Base-by-base conservation (phyloP, 2,888 invertebrate genomes). In the Ectemnius continuus region DNA sequence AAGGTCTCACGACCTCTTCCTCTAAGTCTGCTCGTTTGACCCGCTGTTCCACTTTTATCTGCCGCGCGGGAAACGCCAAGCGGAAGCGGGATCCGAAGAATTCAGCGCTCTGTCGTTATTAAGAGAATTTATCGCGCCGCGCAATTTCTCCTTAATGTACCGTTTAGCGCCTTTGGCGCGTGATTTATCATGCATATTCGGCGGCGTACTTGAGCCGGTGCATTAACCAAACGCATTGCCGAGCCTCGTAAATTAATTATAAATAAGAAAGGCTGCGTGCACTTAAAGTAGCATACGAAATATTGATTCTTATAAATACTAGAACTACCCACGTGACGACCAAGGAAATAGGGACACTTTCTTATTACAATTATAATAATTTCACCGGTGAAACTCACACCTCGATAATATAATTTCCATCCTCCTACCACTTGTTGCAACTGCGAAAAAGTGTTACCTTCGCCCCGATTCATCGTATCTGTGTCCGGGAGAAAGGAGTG, bases 191-290 rank as follows among this genome's bases (percentile, higher is more conserved):
- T 18, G 5, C 67, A 57, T 58, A 57, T 36, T 60, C 60, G 36
- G n/a, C 60, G 36, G 36, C 28, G 60, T 14, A 13, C 28, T 28
- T 36, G 14, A 36, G 67, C 23, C 11, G 52, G 23, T 47, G 63
- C 36, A 14, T 18, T 13, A 45, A 28, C 20, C 65, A 20, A 61
- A 57, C 48, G 47, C 52, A 16, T 14, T 13, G 26, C 60, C 36
- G 28, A n/a, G 20, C 61, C 68, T 67, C 66, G 71, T 79, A 75
- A 81, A 79, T 81, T 79, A 71, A 81, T 81, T 70, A 70, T 61
- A 73, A 79, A 69, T 79, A 73, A 79, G 64, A 67, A 14, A 57
- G 60, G 36, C 28, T 45, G 57, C 14, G 36, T 11, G 36, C 36
- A 28, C 57, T 59, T 45, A 28, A 72, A 73, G 61, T 76, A 58